Evolutionary conservation across 2,113 vertebrate species (phyloP).

Genomic region (Oxyruncus cristatus): DNA sequence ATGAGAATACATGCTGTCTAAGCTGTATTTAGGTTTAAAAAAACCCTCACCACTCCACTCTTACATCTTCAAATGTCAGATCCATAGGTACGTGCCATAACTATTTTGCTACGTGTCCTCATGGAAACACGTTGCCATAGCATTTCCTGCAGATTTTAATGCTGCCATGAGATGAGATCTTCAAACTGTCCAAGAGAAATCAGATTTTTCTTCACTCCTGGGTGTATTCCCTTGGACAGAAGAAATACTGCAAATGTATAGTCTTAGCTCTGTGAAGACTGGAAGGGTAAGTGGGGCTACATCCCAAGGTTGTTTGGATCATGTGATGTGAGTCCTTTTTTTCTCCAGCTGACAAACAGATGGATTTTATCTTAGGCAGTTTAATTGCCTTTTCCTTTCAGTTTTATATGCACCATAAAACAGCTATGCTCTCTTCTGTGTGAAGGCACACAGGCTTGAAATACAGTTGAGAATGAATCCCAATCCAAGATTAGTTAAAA

Average conservation of each 20-base stretch:
- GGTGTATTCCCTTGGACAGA: not conserved
- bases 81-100: slow-evolving; percentile 30
- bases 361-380: slow-evolving; percentile 22
- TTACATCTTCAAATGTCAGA: not conserved
- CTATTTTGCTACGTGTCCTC: slow-evolving; percentile 37
- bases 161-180: slow-evolving; percentile 13
- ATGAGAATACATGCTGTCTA: not conserved
- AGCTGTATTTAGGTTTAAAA: slow-evolving; percentile 6
- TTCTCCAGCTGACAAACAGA: slow-evolving; percentile 21
- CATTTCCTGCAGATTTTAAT: slow-evolving; percentile 48
- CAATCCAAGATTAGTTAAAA: slow-evolving; percentile 29
- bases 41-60: not conserved
- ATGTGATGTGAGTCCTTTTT: not conserved
- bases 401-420: not conserved
- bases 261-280: not conserved
- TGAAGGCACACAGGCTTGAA: not conserved
- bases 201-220: not conserved
- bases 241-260: not conserved
- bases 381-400: slow-evolving; percentile 22
- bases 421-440: not conserved
- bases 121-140: slow-evolving; percentile 69
- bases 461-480: not conserved
- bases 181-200: slow-evolving; percentile 13
- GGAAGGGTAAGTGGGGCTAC: not conserved
- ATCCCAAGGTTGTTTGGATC: not conserved